Conservation (phyloP, 1,140 invertebrate species). For the Brachionus manjavacas region DNA sequence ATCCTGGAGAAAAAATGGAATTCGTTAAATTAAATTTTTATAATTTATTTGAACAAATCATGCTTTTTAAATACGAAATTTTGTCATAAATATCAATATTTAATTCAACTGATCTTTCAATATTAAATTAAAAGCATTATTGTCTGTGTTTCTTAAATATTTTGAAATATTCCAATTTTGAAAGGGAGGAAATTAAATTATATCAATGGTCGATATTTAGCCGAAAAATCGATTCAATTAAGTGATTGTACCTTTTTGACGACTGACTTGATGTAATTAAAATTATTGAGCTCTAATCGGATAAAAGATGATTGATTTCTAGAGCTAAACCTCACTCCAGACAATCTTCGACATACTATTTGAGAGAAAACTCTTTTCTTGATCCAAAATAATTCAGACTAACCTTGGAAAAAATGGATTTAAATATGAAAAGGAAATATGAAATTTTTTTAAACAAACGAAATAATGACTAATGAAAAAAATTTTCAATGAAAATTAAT, state of each 20-base stretch:
- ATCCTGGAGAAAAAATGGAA: not conserved
- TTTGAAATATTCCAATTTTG: not conserved
- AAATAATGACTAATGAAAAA: too few relatives aligned
- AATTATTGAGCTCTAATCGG: not conserved
- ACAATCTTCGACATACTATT: not conserved
- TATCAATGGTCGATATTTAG: not conserved
- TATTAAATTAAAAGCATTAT: not conserved
- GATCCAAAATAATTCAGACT: too few relatives aligned
- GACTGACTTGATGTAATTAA: not conserved
- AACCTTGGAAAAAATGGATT: too few relatives aligned
- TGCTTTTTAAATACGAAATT: not conserved
- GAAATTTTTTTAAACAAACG: too few relatives aligned
- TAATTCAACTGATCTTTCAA: not conserved
- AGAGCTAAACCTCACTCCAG: not conserved
- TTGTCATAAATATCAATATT: not conserved
- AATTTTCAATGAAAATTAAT: too few relatives aligned
- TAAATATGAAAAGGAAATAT: too few relatives aligned
- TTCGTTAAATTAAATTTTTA: not conserved
- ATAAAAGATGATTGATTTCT: not conserved
- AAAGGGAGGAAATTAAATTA: not conserved
- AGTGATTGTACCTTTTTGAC: not conserved
- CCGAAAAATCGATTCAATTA: not conserved
- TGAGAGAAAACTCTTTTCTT: not conserved
- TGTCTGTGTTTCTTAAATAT: not conserved
- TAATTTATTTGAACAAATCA: not conserved